These are phyloP conservation scores for Rotaria macrura DNA, from an alignment of 2,888 invertebrate species.

Conservation along the genomic window DNA sequence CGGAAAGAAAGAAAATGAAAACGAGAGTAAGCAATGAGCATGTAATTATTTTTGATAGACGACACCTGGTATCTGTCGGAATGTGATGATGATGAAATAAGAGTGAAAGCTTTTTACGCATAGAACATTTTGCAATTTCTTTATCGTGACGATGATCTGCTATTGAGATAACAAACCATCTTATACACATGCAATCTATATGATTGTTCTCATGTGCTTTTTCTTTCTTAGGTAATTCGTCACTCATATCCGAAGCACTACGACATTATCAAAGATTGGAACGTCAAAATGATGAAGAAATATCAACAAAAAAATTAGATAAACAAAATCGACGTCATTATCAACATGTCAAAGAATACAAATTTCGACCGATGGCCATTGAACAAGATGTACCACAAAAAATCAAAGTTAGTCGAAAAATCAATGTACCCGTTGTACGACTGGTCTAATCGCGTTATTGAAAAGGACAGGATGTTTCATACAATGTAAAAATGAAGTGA, in stretches of 20 bases:
- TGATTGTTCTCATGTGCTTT: not conserved
- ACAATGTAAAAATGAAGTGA: too few relatives aligned
- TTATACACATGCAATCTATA: not conserved
- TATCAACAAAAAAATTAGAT: not conserved
- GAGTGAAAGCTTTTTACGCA: not conserved
- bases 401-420: not conserved
- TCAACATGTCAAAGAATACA: not conserved
- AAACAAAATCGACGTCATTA: not conserved
- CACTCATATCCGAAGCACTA: not conserved
- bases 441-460: too few relatives aligned
- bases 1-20: not conserved
- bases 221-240: not conserved
- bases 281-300: not conserved
- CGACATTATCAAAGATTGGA: not conserved
- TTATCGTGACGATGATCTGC: not conserved
- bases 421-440: too few relatives aligned
- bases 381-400: not conserved
- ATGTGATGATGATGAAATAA: not conserved
- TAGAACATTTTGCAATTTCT: not conserved
- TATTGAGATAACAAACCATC: not conserved
- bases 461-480: too few relatives aligned
- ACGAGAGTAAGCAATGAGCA: not conserved
- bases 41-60: not conserved
- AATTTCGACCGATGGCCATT: not conserved
- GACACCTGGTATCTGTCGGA: not conserved